Base-by-base conservation (phyloP, 2,888 invertebrate genomes). In the Diadegma fenestrale region DNA sequence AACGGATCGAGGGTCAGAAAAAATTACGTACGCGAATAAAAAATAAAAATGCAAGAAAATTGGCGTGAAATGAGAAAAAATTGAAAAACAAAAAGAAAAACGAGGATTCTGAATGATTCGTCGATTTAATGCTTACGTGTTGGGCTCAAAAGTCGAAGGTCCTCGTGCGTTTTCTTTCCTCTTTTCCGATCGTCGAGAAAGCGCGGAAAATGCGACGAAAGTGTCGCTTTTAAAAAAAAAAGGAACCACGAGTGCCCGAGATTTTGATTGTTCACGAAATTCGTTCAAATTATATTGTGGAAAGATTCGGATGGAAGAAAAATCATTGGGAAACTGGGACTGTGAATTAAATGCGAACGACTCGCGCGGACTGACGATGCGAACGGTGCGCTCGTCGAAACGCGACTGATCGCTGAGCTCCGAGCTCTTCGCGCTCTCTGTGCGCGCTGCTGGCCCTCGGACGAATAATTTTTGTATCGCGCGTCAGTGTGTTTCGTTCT, bases 331-430 rank as follows among this genome's bases (percentile, higher is more conserved):
- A 45, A 22, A n/a, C n/a, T n/a, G 2, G 26, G 17, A 14, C 19
- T 19, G 10, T 2, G 22, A 45, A 3, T 22, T 64, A 54, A 30
- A n/a, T 37, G 54, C 19, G 7, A 37, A 48, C 69, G 33, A 43
- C 66, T 41, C 48, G 58, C 64, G 26, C 19, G 63, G n/a, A 54
- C 22, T 10, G 19, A 33, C 75, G 80, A 77, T 82, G 89, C 89
- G 88, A 89, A 89, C 90, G 85, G 88, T 88, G 85, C 90, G 91
- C 89, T 88, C 85, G 91, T 89, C 91, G 89, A 90, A 89, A 87
- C 90, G 88, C 91, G 92, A 93, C 93, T 93, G 93, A 91, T 90
- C 90, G 87, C 88, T 88, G 84, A 83, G 73, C 80, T 71, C 77
- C 82, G 85, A 83, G 88, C 82, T 76, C 73, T 73, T 82, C 85